Percentiles rank a stretch among this genome's conserved stretches.
Evolutionary conservation across 2,113 vertebrate genomes (phyloP).

Genomic region (Callaeas wilsoni): DNA sequence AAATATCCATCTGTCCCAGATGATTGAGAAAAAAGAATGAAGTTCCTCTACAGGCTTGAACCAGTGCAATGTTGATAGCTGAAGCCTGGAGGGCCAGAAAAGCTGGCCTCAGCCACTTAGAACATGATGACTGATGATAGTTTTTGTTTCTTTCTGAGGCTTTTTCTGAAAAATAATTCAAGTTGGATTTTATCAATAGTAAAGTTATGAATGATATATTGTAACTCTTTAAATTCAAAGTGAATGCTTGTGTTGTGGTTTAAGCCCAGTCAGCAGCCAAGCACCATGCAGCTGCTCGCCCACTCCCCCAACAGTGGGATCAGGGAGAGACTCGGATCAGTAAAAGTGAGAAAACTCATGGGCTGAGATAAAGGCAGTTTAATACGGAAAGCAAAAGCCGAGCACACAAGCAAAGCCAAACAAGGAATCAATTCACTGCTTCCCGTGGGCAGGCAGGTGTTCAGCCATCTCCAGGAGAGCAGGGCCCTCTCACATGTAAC

Average conservation of each 20-base stretch:
- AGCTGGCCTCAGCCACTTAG: background rate
- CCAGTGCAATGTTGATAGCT: background rate
- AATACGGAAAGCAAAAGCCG: fast-evolving
- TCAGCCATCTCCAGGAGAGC: background rate
- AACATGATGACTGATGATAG: background rate
- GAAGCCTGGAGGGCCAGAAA: background rate
- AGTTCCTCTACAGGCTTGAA: background rate
- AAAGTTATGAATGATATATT: background rate
- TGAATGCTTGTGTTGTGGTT: background rate
- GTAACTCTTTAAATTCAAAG: background rate
- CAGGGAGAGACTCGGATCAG: fast-evolving
- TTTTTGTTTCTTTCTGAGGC: background rate
- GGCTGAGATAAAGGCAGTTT: background rate
- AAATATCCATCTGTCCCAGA: background rate
- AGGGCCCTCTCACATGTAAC: no score
- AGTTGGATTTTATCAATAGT: background rate
- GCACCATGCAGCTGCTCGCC: fast-evolving
- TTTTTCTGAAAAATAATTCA: background rate
- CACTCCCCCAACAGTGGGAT: no score
- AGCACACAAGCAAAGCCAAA: background rate
- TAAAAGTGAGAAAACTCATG: background rate
- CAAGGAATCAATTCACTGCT: background rate
- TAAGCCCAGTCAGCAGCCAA: background rate
- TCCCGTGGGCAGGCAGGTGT: background rate
- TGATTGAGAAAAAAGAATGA: background rate